These are phyloP conservation scores for Uria aalge DNA, from an alignment of 2,113 vertebrate species.

Conservation along the genomic window DNA sequence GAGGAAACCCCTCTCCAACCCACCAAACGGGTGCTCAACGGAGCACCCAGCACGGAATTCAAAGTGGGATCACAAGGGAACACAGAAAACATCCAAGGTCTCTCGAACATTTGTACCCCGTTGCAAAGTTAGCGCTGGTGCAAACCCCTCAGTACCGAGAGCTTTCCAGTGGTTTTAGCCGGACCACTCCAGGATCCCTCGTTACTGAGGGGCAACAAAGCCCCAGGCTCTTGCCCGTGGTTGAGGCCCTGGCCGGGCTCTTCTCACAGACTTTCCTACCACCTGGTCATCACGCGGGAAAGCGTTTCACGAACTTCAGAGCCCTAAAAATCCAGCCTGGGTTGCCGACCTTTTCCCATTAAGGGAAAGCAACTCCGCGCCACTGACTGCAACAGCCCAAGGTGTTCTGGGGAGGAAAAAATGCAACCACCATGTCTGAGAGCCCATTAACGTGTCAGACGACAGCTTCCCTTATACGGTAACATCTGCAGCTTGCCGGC, in stretches of 20 bases:
- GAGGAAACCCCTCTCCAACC: rapidly evolving
- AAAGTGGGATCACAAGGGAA: background rate
- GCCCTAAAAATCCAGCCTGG: background rate
- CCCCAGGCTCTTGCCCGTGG: background rate
- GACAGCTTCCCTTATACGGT: background rate
- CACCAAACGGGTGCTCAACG: rapidly evolving
- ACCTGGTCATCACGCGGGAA: background rate
- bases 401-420: background rate
- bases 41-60: background rate
- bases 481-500: background rate
- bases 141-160: rapidly evolving
- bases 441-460: background rate
- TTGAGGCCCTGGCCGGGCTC: too few relatives aligned
- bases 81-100: rapidly evolving
- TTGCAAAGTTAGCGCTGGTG: rapidly evolving
- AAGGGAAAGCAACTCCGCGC: background rate
- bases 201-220: background rate
- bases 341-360: background rate
- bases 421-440: background rate
- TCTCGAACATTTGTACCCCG: rapidly evolving
- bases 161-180: rapidly evolving
- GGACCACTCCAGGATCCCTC: background rate
- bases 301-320: background rate
- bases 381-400: background rate
- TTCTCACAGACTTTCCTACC: too few relatives aligned